Evolutionary conservation across 1,140 invertebrate species (phyloP).

Genomic region (Carcinoscorpius rotundicauda): DNA sequence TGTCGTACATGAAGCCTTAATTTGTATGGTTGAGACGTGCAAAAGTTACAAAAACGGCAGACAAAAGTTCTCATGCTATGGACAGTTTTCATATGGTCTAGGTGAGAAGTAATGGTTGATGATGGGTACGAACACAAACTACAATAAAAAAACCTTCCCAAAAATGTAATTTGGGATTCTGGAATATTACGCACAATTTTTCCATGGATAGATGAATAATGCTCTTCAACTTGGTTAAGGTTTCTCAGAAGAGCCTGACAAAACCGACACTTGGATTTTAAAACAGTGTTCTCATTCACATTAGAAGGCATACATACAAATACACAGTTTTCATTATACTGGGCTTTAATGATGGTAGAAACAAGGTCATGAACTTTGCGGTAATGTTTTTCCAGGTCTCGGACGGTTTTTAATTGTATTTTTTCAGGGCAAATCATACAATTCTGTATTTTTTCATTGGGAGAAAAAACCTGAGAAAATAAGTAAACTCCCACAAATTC

Average conservation of each 20-base stretch:
- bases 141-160: slow-evolving; percentile 25
- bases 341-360: too few species aligned
- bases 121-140: slow-evolving; percentile 22
- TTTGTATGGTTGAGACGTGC: slow-evolving; percentile 24
- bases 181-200: slow-evolving; percentile 23
- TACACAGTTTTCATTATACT: too few species aligned
- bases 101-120: slow-evolving; percentile 22
- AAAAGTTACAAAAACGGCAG: slow-evolving; percentile 25
- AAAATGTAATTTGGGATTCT: slow-evolving; percentile 18
- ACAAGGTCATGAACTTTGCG: too few species aligned
- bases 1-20: slow-evolving; percentile 25
- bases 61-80: slow-evolving; percentile 26
- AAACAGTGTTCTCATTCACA: too few species aligned
- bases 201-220: slow-evolving; percentile 23
- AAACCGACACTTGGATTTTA: too few species aligned
- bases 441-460: too few species aligned
- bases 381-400: too few species aligned
- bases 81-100: slow-evolving; percentile 25
- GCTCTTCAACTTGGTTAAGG: slow-evolving; percentile 23
- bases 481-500: too few species aligned
- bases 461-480: too few species aligned
- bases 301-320: too few species aligned
- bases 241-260: slow-evolving; percentile 14
- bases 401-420: too few species aligned
- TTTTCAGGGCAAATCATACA: too few species aligned